Conservation (phyloP, 2,113 vertebrate species). For the Eptesicus fuscus region DNA sequence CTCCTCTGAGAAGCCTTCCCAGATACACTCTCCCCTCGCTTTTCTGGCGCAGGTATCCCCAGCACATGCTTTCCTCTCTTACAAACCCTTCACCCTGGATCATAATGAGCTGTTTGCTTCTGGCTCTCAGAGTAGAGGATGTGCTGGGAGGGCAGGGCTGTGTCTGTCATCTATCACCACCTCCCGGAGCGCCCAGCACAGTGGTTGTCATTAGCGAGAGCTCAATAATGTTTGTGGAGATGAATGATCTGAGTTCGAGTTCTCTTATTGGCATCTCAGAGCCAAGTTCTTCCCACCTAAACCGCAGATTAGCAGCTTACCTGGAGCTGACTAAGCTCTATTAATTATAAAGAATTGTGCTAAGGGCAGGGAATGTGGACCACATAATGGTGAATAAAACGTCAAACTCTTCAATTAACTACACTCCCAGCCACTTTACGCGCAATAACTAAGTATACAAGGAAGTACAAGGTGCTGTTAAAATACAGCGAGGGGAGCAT, state of each 20-base stretch:
- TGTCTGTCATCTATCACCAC: not conserved
- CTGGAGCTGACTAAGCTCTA: not conserved
- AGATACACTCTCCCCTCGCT: not conserved
- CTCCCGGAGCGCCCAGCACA: not conserved
- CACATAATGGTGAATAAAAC: not conserved
- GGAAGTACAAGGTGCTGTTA: not conserved
- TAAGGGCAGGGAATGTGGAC: not conserved
- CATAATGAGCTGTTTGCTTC: not conserved
- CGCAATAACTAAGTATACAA: not conserved
- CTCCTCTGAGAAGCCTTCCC: not conserved
- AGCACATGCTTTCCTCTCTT: not conserved
- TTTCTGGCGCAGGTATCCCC: not conserved
- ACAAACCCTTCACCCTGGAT: not conserved
- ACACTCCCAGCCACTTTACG: not conserved
- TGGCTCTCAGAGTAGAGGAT: not conserved
- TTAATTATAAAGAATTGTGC: not conserved
- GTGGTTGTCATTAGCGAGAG: not conserved
- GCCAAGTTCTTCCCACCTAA: not conserved
- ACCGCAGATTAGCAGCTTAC: not conserved
- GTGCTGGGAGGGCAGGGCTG: not conserved
- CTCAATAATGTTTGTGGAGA: not conserved
- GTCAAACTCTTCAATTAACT: not conserved
- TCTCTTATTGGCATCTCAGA: conserved; percentile 16
- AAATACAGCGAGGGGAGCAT: not conserved
- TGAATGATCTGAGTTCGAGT: not conserved